phyloP scores from a whole-genome alignment of 2,113 vertebrate species.

The Mesoclemmys tuberculata region DNA sequence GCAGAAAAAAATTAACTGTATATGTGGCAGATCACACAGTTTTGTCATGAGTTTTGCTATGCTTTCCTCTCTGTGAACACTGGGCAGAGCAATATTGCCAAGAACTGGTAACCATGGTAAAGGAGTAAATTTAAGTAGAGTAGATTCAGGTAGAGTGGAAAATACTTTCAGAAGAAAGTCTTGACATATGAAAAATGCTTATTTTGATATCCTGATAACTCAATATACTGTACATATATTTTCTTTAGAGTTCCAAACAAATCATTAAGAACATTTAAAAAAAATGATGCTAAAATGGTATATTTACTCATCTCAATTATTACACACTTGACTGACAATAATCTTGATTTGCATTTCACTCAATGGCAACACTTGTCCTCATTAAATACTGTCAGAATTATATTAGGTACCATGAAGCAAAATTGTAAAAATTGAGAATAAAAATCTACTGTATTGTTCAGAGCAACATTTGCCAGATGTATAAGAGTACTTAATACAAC shows the following conservation, averaged over 20 bases:
- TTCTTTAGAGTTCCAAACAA: not conserved
- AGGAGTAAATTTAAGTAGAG: too few species aligned
- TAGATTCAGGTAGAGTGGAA: not conserved
- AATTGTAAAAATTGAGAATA: not conserved
- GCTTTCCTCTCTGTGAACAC: too few species aligned
- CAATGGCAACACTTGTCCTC: not conserved
- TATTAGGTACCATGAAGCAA: not conserved
- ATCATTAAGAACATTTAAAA: not conserved
- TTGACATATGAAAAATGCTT: not conserved
- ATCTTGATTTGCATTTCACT: slow-evolving; percentile 13
- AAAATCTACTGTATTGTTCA: slow-evolving; percentile 17
- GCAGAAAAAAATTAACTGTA: not conserved
- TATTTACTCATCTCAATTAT: not conserved
- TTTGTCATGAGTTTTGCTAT: too few species aligned
- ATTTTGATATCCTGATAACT: not conserved
- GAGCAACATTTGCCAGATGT: not conserved
- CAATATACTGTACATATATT: not conserved
- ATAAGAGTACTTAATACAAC: not conserved
- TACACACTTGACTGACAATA: not conserved
- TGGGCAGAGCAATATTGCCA: too few species aligned
- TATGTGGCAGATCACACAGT: too few species aligned
- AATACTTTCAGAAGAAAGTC: not conserved
- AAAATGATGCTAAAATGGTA: not conserved
- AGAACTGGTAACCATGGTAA: too few species aligned
- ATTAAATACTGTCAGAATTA: not conserved